phyloP scores from a whole-genome alignment of 2,797 vertebrate genomes.

The Pristis pectinata region DNA sequence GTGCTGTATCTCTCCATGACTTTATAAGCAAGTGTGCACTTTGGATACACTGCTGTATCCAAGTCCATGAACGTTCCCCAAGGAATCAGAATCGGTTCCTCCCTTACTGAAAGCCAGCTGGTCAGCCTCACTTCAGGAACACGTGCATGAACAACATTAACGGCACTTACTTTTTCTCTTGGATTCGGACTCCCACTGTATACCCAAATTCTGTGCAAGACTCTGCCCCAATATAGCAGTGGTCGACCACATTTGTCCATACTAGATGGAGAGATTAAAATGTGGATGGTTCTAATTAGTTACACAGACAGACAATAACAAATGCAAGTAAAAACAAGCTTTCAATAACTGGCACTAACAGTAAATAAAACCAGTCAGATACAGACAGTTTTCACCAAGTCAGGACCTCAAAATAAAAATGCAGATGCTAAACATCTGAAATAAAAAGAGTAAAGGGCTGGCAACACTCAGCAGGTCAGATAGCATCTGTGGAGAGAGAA shows the following conservation, averaged over 20 bases:
- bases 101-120: not conserved
- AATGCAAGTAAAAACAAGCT: not conserved
- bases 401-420: too few relatives aligned
- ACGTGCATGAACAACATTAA: constrained; percentile 40
- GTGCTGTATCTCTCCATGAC: too few relatives aligned
- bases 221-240: constrained; percentile 80
- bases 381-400: too few relatives aligned
- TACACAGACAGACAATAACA: not conserved
- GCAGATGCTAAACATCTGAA: too few relatives aligned
- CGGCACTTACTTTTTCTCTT: constrained; percentile 72
- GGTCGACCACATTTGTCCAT: constrained; percentile 76
- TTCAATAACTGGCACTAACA: not conserved
- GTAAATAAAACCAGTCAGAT: too few relatives aligned
- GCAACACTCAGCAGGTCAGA: too few relatives aligned
- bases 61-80: not conserved
- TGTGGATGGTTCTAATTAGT: not conserved
- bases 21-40: too few relatives aligned
- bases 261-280: constrained; percentile 59
- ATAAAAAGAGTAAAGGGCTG: too few relatives aligned
- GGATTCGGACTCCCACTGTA: constrained; percentile 86
- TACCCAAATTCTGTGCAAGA: constrained; percentile 91
- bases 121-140: not conserved
- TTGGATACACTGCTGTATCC: too few relatives aligned
- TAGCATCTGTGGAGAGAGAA: too few relatives aligned
- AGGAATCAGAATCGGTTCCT: not conserved